phyloP scores from a whole-genome alignment of 1,140 invertebrate genomes.

The Neelides sp. region DNA sequence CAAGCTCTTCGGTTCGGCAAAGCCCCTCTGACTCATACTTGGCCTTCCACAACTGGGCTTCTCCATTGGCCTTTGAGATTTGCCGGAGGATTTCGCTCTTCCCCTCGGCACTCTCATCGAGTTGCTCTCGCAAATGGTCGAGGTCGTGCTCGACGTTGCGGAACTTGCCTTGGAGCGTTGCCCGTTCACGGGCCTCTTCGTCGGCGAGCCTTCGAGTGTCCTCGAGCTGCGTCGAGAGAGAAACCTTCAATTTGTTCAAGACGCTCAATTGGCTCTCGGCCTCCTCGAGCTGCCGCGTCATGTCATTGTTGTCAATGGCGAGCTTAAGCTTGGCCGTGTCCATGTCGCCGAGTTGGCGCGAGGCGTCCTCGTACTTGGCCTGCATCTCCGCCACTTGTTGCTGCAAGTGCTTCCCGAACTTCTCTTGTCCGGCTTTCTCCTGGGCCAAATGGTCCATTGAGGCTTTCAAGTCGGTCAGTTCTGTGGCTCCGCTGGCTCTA shows the following conservation, averaged over 20 bases:
- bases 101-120: conserved; percentile 90
- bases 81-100: conserved; percentile 89
- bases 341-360: conserved; percentile 87
- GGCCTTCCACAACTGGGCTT: conserved; percentile 84
- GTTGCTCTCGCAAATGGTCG: conserved; percentile 91
- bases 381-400: conserved; percentile 89
- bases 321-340: conserved; percentile 93
- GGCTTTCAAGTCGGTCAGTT: conserved; percentile 78
- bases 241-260: conserved; percentile 92
- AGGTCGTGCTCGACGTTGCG: conserved; percentile 95
- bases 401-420: conserved; percentile 90
- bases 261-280: conserved; percentile 92
- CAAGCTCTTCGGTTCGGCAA: conserved; percentile 89
- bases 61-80: conserved; percentile 92
- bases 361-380: conserved; percentile 87
- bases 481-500: conserved; percentile 76
- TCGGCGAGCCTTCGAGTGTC: conserved; percentile 74
- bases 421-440: conserved; percentile 90
- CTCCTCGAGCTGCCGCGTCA: conserved; percentile 87
- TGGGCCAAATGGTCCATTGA: conserved; percentile 76
- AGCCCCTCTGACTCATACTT: conserved; percentile 96
- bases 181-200: conserved; percentile 80
- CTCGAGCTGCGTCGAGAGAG: conserved; percentile 47
- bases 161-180: conserved; percentile 85
- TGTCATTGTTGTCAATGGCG: conserved; percentile 89